phyloP scores from a whole-genome alignment of 2,113 vertebrate species.

The Tupaia tana region DNA sequence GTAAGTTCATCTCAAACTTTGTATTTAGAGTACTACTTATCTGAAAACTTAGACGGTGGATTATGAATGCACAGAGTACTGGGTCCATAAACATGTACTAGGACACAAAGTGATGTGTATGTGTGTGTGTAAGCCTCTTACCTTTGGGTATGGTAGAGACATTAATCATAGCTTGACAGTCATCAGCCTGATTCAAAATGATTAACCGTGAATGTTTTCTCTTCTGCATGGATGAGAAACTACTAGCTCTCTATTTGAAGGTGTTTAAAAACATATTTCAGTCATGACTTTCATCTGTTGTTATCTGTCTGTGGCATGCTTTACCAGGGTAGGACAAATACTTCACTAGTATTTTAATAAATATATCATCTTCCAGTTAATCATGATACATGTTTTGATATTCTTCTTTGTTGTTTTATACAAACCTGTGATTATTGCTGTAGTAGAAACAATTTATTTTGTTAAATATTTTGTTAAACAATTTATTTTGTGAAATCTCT shows the following conservation, averaged over 20 bases:
- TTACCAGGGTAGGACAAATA: background rate
- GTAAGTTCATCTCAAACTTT: background rate
- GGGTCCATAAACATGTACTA: background rate
- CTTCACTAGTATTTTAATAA: conserved; percentile 34
- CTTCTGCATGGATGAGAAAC: background rate
- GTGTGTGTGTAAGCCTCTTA: background rate
- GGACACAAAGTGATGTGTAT: background rate
- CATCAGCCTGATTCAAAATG: background rate
- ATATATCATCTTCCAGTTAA: conserved; percentile 49
- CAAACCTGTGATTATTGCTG: background rate
- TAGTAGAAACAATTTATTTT: conserved; percentile 49
- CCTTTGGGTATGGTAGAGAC: conserved; percentile 8
- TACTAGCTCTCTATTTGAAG: background rate
- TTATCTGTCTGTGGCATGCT: background rate
- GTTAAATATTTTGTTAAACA: too few relatives aligned
- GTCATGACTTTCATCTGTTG: background rate
- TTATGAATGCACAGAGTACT: background rate
- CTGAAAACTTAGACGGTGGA: background rate
- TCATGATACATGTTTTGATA: background rate
- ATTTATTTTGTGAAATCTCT: conserved; percentile 41
- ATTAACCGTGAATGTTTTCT: conserved; percentile 3
- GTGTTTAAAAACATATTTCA: background rate
- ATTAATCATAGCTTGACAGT: background rate
- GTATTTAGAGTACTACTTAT: background rate
- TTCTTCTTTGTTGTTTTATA: conserved; percentile 28